Evolutionary conservation across 1,140 invertebrate species (phyloP), one percentile per base, ranked within the genome.

Genomic region (Camponotus pennsylvanicus): DNA sequence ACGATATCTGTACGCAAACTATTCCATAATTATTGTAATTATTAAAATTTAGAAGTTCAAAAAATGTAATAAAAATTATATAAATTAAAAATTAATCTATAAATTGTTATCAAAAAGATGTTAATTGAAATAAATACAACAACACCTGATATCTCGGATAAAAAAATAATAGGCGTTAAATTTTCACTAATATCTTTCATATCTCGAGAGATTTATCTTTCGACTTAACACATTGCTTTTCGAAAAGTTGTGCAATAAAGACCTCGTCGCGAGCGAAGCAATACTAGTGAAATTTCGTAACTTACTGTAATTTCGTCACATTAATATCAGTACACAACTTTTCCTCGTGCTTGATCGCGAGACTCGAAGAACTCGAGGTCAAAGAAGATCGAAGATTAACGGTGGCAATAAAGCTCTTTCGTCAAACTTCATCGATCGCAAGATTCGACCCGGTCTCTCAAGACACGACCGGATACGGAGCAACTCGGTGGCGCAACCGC

Each of bases 371-470:
- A 21, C n/a, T 27, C 27, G 27, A 27, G 27, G 27, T 27, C 27
- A 55, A 67, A 32, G 32, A 63, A 63, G 5, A 7, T 21, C 18
- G 21, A 6, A 27, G 45, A 70, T 71, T 59, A 73, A 73, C n/a
- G 55, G 27, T 3, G n/a, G 27, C 37, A 37, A 77, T 55, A 69
- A 87, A 59, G 8, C 42, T n/a, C 27, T 37, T 55, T 37, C 64
- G 75, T 57, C 27, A 42, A 73, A 78, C 27, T 59, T 79, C 34
- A 70, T 66, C 71, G 64, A 87, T 78, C 71, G 82, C 78, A 27
- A 42, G 27, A 15, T 21, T 55, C 67, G 6, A 15, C 6, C 15
- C 40, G 52, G 37, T 57, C 34, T 52, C 21, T 45, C 40, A 15
- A 7, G 52, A 79, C 11, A 15, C 11, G 52, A 79, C 11, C 40